Percentiles rank a stretch among this genome's conserved stretches.
Conservation (phyloP, 2,113 vertebrate genomes). For the Petrocephalus microphthalmus region DNA sequence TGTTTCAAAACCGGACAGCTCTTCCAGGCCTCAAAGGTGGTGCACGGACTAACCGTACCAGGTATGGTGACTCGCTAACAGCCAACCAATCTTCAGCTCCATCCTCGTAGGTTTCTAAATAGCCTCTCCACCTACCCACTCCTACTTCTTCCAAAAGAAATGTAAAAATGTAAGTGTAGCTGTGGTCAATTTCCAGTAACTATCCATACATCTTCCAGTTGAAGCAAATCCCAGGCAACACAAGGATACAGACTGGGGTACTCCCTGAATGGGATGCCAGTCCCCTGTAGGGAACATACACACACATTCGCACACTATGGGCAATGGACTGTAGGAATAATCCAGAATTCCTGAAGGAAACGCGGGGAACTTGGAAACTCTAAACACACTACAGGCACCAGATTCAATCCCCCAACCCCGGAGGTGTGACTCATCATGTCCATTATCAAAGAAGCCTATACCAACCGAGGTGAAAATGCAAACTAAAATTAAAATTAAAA, state of each 20-base stretch:
- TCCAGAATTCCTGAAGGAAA: neutral
- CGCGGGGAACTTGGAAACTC: neutral
- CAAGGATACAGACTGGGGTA: neutral
- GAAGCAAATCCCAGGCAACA: neutral
- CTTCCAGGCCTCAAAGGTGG: slow-evolving; percentile 49
- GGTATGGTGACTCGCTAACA: slow-evolving; percentile 56
- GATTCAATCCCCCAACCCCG: neutral
- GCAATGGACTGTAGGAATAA: neutral
- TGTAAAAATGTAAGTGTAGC: neutral
- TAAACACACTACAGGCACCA: neutral
- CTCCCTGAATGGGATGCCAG: neutral
- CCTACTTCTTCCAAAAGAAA: neutral
- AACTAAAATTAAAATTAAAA: neutral
- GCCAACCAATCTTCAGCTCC: neutral
- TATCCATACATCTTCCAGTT: neutral
- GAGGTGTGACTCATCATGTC: neutral
- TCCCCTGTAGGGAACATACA: neutral
- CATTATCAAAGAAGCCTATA: neutral
- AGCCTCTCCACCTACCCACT: neutral
- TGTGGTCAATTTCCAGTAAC: neutral
- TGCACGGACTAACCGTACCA: slow-evolving; percentile 80
- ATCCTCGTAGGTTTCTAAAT: neutral
- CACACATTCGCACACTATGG: neutral
- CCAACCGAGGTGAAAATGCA: neutral
- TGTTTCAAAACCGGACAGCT: slow-evolving; percentile 65